Evolutionary conservation across 2,113 vertebrate genomes (phyloP).

Genomic region (Xyliphius kryptos): DNA sequence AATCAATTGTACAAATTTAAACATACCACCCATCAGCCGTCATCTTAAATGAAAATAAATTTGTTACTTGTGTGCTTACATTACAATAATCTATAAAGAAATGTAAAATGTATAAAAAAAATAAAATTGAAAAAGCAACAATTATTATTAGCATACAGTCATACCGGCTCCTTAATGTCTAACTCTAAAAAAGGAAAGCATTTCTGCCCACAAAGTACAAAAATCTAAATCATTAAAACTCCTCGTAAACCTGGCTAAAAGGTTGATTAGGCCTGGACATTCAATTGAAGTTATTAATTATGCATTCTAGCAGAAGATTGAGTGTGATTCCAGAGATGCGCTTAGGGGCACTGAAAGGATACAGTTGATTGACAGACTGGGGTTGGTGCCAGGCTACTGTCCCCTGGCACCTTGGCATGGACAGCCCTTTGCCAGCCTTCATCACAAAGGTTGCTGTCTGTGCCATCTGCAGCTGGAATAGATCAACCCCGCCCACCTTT

Average conservation of each 20-base stretch:
- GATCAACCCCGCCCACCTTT: constrained; percentile 19
- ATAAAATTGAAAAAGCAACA: too few relatives aligned
- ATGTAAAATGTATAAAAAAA: too few relatives aligned
- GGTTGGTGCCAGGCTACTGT: constrained; percentile 38
- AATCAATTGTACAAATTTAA: too few relatives aligned
- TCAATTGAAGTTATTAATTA: constrained; percentile 40
- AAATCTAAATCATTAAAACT: background rate
- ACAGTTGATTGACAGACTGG: constrained; percentile 37
- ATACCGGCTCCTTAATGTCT: too few relatives aligned
- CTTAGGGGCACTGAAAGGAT: constrained; percentile 25
- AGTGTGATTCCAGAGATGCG: constrained; percentile 35
- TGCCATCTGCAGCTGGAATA: constrained; percentile 41
- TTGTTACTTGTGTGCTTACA: too few relatives aligned
- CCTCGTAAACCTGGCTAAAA: constrained; percentile 35
- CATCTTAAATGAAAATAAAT: too few relatives aligned
- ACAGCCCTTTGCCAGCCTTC: constrained; percentile 34
- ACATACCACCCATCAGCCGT: too few relatives aligned
- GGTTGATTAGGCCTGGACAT: constrained; percentile 33
- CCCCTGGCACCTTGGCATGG: constrained; percentile 36
- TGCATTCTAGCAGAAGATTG: constrained; percentile 35
- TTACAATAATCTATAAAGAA: too few relatives aligned
- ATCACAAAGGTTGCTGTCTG: constrained; percentile 34
- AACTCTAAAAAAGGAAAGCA: too few relatives aligned
- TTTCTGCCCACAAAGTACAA: background rate
- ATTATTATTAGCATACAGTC: too few relatives aligned